A percentile compares a stretch with the other conserved stretches of the same genome.
Conservation (phyloP, 2,113 vertebrate genomes). For the Siniperca knerii region DNA sequence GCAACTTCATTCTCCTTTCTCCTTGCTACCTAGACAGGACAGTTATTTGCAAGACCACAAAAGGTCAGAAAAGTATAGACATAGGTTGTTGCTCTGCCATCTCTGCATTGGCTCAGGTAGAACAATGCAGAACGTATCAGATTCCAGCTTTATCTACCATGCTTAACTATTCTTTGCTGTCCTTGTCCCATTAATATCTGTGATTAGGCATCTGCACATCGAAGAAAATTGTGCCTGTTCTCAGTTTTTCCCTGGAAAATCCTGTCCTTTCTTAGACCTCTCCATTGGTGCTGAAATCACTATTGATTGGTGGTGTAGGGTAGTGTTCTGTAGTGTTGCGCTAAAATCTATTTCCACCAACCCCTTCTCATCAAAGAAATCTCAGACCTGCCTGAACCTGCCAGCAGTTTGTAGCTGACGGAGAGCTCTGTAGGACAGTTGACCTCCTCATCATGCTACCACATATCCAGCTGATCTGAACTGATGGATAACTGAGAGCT, state of each 20-base stretch:
- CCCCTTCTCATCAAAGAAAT: not conserved
- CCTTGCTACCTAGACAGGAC: not conserved
- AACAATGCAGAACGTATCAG: not conserved
- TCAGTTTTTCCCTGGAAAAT: not conserved
- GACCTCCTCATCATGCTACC: conserved; percentile 18
- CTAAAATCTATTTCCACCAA: not conserved
- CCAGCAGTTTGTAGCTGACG: not conserved
- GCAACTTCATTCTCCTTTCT: not conserved
- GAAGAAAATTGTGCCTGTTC: not conserved
- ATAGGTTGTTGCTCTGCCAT: not conserved
- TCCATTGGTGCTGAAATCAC: not conserved
- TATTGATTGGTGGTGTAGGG: not conserved
- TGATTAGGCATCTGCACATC: not conserved
- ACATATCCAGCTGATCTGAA: not conserved
- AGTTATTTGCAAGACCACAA: not conserved
- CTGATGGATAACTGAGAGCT: conserved; percentile 16
- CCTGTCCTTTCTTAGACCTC: not conserved
- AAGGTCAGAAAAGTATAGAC: not conserved
- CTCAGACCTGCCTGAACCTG: not conserved
- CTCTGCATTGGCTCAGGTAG: not conserved
- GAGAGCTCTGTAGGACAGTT: not conserved
- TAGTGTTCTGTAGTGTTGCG: not conserved
- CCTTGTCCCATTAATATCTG: not conserved
- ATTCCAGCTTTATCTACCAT: not conserved
- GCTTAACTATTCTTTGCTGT: not conserved